A percentile compares a stretch with the other conserved stretches of the same genome.
These are phyloP conservation scores for Chondrosia reniformis DNA, from an alignment of 37 sponge, comb jelly and placozoan species.

Conservation along the genomic window DNA sequence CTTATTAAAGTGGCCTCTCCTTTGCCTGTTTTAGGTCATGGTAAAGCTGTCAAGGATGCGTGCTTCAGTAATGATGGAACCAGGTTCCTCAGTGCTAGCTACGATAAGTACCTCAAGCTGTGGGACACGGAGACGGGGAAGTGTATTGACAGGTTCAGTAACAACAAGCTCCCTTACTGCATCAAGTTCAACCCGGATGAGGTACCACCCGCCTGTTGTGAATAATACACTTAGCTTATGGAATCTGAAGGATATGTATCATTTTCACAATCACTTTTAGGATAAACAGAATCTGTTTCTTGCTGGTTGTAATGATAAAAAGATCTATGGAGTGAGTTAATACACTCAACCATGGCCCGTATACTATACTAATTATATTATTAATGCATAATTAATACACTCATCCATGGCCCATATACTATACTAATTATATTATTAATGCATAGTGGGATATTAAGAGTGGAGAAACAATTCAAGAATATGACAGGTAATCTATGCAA, in stretches of 20 bases:
- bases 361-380: too few species aligned
- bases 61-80: slow-evolving; percentile 91
- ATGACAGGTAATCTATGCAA: slow-evolving; percentile 61
- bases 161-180: slow-evolving; percentile 91
- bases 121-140: slow-evolving; percentile 99
- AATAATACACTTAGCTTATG: neutral
- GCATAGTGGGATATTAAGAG: slow-evolving; percentile 88
- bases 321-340: slow-evolving; percentile 80
- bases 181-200: slow-evolving; percentile 94
- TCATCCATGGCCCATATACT: too few species aligned
- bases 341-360: too few species aligned
- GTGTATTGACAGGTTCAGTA: slow-evolving; percentile 75
- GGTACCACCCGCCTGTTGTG: neutral
- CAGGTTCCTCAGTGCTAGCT: slow-evolving; percentile 88
- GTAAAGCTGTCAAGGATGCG: slow-evolving; percentile 88
- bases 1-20: too few species aligned
- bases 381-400: too few species aligned
- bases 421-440: too few species aligned
- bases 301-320: slow-evolving; percentile 92
- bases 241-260: too few species aligned
- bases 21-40: too few species aligned
- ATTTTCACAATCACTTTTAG: neutral
- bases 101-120: slow-evolving; percentile 87
- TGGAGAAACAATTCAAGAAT: slow-evolving; percentile 92
- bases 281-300: slow-evolving; percentile 92